phyloP scores from a whole-genome alignment of 2,888 invertebrate genomes.

The Sericinus montela region DNA sequence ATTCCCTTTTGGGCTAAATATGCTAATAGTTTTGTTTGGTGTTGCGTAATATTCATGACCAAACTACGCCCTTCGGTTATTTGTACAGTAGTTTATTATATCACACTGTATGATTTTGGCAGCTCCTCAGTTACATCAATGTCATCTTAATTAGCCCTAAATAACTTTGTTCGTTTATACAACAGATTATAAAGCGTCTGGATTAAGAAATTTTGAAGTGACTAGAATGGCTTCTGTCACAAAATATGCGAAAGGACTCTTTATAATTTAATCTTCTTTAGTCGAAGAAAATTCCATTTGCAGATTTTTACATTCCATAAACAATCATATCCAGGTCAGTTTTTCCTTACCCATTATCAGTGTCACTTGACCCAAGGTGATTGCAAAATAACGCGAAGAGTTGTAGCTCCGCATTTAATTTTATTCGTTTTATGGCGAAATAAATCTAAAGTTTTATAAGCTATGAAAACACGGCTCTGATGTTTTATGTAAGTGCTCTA shows the following conservation, averaged over 20 bases:
- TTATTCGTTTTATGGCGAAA: constrained; percentile 39
- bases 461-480: constrained; percentile 36
- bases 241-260: no score
- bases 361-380: constrained; percentile 32
- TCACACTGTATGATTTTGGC: constrained; percentile 22
- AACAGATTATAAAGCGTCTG: no score
- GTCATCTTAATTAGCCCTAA: constrained; percentile 1
- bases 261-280: no score
- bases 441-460: constrained; percentile 36
- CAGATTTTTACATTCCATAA: no score
- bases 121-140: background rate
- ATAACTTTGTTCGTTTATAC: background rate
- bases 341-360: no score
- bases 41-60: constrained; percentile 49
- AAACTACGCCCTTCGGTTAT: constrained; percentile 44
- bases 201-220: background rate
- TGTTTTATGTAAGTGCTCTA: constrained; percentile 52
- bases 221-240: no score
- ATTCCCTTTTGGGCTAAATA: constrained; percentile 34
- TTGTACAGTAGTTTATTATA: constrained; percentile 39
- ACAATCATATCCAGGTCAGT: no score
- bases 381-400: constrained; percentile 31
- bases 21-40: constrained; percentile 50
- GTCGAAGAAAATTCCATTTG: no score
- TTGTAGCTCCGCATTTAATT: constrained; percentile 34